Conservation (phyloP, 2,113 vertebrate genomes). For the Macaca mulatta region DNA sequence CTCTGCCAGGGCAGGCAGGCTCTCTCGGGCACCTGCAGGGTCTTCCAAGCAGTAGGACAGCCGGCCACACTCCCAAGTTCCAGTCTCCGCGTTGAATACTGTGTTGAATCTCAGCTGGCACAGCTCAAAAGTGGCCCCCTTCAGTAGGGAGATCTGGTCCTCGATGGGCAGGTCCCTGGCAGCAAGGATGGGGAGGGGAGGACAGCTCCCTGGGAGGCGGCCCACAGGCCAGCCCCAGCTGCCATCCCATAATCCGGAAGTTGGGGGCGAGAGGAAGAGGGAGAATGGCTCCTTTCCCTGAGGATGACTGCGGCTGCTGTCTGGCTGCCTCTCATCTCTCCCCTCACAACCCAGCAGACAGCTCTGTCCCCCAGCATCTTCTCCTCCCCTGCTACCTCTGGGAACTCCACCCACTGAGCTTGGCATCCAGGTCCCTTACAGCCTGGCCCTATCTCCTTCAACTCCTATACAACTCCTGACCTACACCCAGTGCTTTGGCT, state of each 20-base stretch:
- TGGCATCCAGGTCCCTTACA: not conserved
- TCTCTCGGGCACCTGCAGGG: constrained; percentile 57
- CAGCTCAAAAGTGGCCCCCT: constrained; percentile 82
- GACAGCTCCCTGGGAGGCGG: not conserved
- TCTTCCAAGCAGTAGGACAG: constrained; percentile 82
- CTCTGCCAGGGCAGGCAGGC: not conserved
- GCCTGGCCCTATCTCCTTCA: not conserved
- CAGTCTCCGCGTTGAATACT: constrained; percentile 78
- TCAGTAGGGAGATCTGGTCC: constrained; percentile 85
- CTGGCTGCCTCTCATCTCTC: not conserved
- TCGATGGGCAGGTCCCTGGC: constrained; percentile 80
- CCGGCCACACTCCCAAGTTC: constrained; percentile 81
- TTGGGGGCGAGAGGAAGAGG: not conserved
- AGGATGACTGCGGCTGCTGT: not conserved
- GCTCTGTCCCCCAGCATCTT: not conserved
- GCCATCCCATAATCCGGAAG: not conserved
- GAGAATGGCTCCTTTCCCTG: not conserved
- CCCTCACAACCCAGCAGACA: not conserved
- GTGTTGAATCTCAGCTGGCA: constrained; percentile 83
- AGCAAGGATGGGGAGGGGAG: not conserved
- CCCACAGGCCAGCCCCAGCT: not conserved
- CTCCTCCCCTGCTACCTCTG: not conserved
- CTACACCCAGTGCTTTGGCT: not conserved
- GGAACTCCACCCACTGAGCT: not conserved
- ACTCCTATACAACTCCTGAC: not conserved